These are phyloP conservation scores for Sycophila texana DNA, from an alignment of 2,888 invertebrate genomes.

Conservation along the genomic window DNA sequence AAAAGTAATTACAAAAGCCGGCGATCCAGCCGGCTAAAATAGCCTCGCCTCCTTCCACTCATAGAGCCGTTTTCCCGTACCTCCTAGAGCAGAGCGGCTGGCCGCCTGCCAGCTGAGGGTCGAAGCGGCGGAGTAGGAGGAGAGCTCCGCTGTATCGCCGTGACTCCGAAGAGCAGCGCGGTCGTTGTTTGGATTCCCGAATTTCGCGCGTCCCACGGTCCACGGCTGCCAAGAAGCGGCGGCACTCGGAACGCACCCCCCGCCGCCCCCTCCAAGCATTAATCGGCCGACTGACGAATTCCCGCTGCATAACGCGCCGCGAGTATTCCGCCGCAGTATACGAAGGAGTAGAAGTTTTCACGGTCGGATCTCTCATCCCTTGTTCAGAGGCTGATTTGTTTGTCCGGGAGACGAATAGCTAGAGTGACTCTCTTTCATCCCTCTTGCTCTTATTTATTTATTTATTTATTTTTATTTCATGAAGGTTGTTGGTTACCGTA, in stretches of 20 bases:
- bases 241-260: neutral
- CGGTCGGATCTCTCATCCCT: too few species aligned
- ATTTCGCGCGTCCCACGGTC: conserved; percentile 21
- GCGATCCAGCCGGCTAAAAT: conserved; percentile 15
- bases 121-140: neutral
- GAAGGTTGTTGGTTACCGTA: too few species aligned
- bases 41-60: neutral
- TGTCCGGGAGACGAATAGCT: too few species aligned
- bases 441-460: too few species aligned
- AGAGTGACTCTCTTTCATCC: too few species aligned
- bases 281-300: neutral
- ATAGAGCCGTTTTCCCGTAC: neutral
- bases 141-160: conserved; percentile 23
- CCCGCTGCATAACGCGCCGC: too few species aligned
- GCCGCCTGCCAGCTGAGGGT: neutral
- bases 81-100: neutral
- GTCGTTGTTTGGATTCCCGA: conserved; percentile 47
- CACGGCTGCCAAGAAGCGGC: conserved; percentile 4
- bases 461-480: too few species aligned
- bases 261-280: neutral
- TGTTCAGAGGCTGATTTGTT: too few species aligned
- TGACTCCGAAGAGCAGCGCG: conserved; percentile 10
- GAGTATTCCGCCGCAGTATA: too few species aligned
- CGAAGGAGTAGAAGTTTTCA: too few species aligned
- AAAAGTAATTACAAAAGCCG: conserved; percentile 46